Percentiles rank a stretch among this genome's conserved stretches.
Conservation (phyloP, 2,113 vertebrate species). For the Acanthisitta chloris region DNA sequence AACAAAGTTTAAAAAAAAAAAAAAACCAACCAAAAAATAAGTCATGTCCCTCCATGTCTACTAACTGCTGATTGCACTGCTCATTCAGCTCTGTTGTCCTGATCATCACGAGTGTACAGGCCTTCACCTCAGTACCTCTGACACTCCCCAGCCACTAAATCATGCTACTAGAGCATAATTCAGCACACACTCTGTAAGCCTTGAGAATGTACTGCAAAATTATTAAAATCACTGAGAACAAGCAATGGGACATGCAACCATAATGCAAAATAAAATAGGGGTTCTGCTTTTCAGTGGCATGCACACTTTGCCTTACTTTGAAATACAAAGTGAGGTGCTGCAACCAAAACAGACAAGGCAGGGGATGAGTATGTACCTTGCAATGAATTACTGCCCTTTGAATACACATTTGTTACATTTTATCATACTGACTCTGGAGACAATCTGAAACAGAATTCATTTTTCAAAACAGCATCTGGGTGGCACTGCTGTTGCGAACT, state of each 20-base stretch:
- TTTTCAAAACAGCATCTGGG: not conserved
- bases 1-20: not conserved
- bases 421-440: not conserved
- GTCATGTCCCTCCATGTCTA: accelerated
- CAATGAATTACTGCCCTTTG: not conserved
- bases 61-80: not conserved
- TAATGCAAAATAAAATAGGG: not conserved
- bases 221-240: not conserved
- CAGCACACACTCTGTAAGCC: not conserved
- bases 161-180: not conserved
- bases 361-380: not conserved
- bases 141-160: not conserved
- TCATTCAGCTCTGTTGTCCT: not conserved
- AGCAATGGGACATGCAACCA: not conserved
- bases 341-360: not conserved
- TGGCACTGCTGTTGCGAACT: not conserved
- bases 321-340: not conserved
- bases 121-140: not conserved
- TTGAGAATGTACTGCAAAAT: not conserved
- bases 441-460: not conserved
- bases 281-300: not conserved
- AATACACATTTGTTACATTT: not conserved
- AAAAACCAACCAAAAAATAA: too few relatives aligned
- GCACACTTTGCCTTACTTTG: not conserved
- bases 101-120: not conserved